Evolutionary conservation across 2,797 vertebrate genomes (phyloP).

Genomic region (Melanotaenia nigrans): DNA sequence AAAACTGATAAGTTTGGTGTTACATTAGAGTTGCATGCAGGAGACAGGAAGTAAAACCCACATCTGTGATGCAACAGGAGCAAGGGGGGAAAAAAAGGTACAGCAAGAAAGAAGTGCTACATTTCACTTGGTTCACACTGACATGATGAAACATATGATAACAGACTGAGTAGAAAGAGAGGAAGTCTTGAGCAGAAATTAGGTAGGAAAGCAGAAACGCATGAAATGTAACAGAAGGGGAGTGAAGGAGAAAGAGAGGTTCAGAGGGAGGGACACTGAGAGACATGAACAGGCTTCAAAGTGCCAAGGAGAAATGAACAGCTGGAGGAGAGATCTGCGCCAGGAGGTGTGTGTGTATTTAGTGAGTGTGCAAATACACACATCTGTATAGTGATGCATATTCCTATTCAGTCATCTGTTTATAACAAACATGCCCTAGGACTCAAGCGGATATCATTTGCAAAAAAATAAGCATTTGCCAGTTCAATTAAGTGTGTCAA

Average conservation of each 20-base stretch:
- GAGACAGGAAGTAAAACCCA: constrained; percentile 49
- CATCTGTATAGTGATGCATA: constrained; percentile 62
- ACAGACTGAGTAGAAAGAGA: constrained; percentile 52
- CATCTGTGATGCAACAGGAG: constrained; percentile 72
- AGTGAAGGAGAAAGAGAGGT: constrained; percentile 61
- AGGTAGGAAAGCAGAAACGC: constrained; percentile 57
- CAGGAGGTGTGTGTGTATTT: constrained; percentile 38
- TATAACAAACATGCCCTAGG: constrained; percentile 70
- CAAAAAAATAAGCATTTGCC: constrained; percentile 73
- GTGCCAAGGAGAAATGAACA: constrained; percentile 76
- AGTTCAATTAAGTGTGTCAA: constrained; percentile 69
- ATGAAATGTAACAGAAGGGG: constrained; percentile 69
- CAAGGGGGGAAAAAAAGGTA: constrained; percentile 36
- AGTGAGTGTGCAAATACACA: constrained; percentile 23
- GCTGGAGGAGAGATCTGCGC: constrained; percentile 77
- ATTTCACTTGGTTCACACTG: constrained; percentile 73
- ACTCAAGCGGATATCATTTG: constrained; percentile 66
- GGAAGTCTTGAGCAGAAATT: constrained; percentile 44
- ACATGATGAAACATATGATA: constrained; percentile 75
- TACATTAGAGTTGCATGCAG: constrained; percentile 69
- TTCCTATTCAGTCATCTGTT: constrained; percentile 63
- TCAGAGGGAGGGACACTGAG: constrained; percentile 69
- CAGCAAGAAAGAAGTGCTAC: constrained; percentile 43
- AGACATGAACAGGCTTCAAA: constrained; percentile 78
- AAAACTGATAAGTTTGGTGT: constrained; percentile 40